phyloP scores from a whole-genome alignment of 2,888 invertebrate species.

The Tetranychus piercei region DNA sequence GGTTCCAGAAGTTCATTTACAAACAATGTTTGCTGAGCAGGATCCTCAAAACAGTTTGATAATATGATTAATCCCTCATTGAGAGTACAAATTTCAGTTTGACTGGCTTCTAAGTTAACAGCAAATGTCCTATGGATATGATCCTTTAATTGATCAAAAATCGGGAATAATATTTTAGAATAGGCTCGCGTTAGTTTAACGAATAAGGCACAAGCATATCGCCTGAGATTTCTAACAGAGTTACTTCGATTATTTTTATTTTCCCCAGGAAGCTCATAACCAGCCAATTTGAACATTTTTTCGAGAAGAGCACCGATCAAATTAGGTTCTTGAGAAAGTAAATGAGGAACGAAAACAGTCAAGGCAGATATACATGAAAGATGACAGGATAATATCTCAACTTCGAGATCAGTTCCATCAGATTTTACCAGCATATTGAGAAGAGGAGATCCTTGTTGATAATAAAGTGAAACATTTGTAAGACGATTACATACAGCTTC shows the following conservation, averaged over 20 bases:
- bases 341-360: slow-evolving; percentile 69
- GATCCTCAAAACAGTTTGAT: slow-evolving; percentile 68
- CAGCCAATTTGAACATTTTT: slow-evolving; percentile 34
- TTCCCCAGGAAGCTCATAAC: slow-evolving; percentile 50
- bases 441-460: slow-evolving; percentile 2
- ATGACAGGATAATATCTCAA: slow-evolving; percentile 57
- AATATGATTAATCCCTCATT: slow-evolving; percentile 34
- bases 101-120: slow-evolving; percentile 43
- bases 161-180: slow-evolving; percentile 50
- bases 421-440: background rate
- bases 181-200: slow-evolving; percentile 75
- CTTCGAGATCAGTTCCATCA: slow-evolving; percentile 38
- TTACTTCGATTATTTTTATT: slow-evolving; percentile 48
- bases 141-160: slow-evolving; percentile 13
- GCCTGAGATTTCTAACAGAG: slow-evolving; percentile 58
- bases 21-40: slow-evolving; percentile 39
- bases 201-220: slow-evolving; percentile 72
- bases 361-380: slow-evolving; percentile 80
- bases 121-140: slow-evolving; percentile 9
- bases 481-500: slow-evolving; percentile 19
- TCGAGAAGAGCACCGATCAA: slow-evolving; percentile 16
- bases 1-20: slow-evolving; percentile 14
- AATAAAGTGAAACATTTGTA: background rate
- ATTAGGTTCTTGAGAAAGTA: slow-evolving; percentile 11
- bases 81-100: slow-evolving; percentile 61